Conservation (phyloP, 2,888 invertebrate species). For the Drosophila neoperkinsi region DNA sequence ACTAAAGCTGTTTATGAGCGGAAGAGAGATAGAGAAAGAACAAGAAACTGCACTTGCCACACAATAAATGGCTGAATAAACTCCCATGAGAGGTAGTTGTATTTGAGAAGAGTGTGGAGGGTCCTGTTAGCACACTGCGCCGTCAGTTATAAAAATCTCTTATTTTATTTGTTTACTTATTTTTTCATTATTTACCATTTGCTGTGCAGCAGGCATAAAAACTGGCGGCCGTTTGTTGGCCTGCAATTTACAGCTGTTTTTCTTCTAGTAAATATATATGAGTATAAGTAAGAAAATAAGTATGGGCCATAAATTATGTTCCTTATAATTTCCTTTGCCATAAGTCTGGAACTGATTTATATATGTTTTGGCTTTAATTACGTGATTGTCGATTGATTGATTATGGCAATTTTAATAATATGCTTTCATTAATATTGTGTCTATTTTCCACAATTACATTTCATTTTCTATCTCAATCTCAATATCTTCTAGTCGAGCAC, state of each 20-base stretch:
- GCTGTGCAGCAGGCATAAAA: conserved; percentile 44
- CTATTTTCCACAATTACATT: neutral
- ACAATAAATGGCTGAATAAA: conserved; percentile 75
- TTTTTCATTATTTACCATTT: conserved; percentile 72
- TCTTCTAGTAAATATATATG: neutral
- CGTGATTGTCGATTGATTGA: neutral
- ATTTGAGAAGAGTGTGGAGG: neutral
- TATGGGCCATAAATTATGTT: neutral
- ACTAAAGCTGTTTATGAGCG: conserved; percentile 42
- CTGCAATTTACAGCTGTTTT: conserved; percentile 12
- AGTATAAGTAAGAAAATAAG: neutral
- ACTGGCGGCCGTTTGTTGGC: conserved; percentile 20
- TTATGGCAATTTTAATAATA: neutral
- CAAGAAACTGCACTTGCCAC: conserved; percentile 76
- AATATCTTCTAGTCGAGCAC: neutral
- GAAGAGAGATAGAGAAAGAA: conserved; percentile 17
- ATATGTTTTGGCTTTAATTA: neutral
- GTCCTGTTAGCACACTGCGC: conserved; percentile 27
- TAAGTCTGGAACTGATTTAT: neutral
- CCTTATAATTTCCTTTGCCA: neutral
- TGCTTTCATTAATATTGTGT: neutral
- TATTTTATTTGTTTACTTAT: conserved; percentile 69
- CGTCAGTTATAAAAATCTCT: conserved; percentile 25
- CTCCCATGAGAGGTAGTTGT: conserved; percentile 29
- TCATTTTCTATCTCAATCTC: neutral